Evolutionary conservation across 2,888 invertebrate genomes (phyloP).

Genomic region (Amaurobius ferox): DNA sequence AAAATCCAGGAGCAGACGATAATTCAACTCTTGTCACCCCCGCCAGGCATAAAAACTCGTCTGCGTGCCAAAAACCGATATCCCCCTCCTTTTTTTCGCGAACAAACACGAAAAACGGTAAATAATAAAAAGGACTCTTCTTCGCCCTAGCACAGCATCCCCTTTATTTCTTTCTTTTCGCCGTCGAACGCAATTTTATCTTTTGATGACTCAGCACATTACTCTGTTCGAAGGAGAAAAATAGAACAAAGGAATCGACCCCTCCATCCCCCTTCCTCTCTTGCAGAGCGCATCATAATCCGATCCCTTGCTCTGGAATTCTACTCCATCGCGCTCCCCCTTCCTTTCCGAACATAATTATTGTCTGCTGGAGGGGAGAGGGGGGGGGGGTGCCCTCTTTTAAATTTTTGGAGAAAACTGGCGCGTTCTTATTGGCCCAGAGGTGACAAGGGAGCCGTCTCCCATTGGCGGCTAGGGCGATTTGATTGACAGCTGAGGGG

Average conservation of each 20-base stretch:
- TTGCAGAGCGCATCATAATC: neutral
- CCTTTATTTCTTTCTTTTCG: conserved; percentile 39
- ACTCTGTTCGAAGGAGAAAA: conserved; percentile 29
- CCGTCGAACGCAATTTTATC: conserved; percentile 47
- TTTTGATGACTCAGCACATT: conserved; percentile 63
- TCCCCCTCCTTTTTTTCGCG: neutral
- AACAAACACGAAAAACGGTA: conserved; percentile 16
- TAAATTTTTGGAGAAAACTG: conserved; percentile 41
- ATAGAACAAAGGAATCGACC: conserved; percentile 60
- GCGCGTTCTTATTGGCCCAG: conserved; percentile 35
- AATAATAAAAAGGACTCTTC: neutral
- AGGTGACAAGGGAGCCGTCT: conserved; percentile 65
- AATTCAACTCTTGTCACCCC: conserved; percentile 12
- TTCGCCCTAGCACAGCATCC: neutral
- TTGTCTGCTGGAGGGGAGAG: conserved; percentile 21
- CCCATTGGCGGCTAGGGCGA: conserved; percentile 63
- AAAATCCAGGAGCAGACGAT: neutral
- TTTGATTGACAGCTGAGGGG: conserved; percentile 51
- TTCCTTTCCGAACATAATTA: conserved; percentile 51
- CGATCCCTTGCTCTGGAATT: conserved; percentile 11
- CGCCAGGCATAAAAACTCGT: neutral
- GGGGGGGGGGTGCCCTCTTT: conserved; percentile 36
- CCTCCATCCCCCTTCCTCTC: neutral
- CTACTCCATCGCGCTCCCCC: neutral
- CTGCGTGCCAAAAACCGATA: conserved; percentile 16